These are phyloP conservation scores for Trichacis sp. DNA, from an alignment of 2,888 invertebrate genomes.

Conservation along the genomic window DNA sequence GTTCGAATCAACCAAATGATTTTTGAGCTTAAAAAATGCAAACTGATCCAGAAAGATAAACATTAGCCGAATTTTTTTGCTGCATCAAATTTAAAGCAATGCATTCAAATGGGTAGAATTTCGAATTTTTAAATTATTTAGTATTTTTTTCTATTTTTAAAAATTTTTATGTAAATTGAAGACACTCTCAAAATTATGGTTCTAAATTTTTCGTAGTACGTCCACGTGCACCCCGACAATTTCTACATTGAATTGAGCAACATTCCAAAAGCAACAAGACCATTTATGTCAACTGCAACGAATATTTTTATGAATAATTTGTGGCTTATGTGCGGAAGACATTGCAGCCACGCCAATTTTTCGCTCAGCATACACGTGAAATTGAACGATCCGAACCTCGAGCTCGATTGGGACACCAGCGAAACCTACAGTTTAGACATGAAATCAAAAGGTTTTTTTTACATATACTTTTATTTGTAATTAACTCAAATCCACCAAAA, in stretches of 20 bases:
- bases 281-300: slow-evolving; percentile 72
- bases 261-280: slow-evolving; percentile 64
- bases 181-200: too few species aligned
- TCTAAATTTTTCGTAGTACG: slow-evolving; percentile 51
- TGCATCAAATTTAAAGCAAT: too few species aligned
- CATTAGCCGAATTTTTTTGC: too few species aligned
- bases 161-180: neutral
- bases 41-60: too few species aligned
- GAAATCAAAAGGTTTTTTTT: slow-evolving; percentile 73
- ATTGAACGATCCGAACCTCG: slow-evolving; percentile 70
- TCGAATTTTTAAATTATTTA: too few species aligned
- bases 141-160: too few species aligned
- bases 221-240: slow-evolving; percentile 33
- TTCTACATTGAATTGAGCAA: slow-evolving; percentile 35
- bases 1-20: too few species aligned
- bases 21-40: too few species aligned
- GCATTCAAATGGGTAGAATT: too few species aligned
- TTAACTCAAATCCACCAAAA: too few species aligned
- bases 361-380: slow-evolving; percentile 73
- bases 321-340: slow-evolving; percentile 73
- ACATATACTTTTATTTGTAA: too few species aligned
- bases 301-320: slow-evolving; percentile 73
- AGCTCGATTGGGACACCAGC: slow-evolving; percentile 77
- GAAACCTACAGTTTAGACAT: slow-evolving; percentile 78
- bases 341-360: slow-evolving; percentile 70